Evolutionary conservation across 2,797 vertebrate genomes (phyloP).

Genomic region (Chrysocyon brachyurus): DNA sequence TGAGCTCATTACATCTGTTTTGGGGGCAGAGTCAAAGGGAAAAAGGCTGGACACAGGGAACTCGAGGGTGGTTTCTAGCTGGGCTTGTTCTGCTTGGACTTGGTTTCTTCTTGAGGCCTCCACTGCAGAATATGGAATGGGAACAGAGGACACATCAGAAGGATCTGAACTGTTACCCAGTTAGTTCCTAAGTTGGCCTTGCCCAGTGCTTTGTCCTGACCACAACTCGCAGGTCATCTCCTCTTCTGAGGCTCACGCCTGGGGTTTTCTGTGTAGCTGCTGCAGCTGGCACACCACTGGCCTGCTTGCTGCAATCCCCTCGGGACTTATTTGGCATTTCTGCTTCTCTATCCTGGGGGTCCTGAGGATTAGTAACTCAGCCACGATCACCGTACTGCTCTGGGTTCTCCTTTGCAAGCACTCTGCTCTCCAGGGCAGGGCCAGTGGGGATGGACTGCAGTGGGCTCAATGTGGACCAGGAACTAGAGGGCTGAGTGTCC

Average conservation of each 20-base stretch:
- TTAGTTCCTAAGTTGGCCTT: neutral
- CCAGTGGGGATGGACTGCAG: rapidly evolving
- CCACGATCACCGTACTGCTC: rapidly evolving
- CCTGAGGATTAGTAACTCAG: neutral
- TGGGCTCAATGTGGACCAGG: rapidly evolving
- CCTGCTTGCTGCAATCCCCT: neutral
- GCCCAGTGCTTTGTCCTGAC: too few relatives aligned
- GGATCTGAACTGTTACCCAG: neutral
- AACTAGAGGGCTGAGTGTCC: neutral
- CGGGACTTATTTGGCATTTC: neutral
- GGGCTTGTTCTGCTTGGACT: neutral
- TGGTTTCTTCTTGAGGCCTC: neutral
- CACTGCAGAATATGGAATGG: neutral
- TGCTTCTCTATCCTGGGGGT: neutral
- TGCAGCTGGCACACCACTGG: neutral
- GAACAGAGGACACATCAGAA: neutral
- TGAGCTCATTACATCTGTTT: neutral
- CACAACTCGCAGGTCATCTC: neutral
- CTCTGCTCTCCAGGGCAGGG: neutral
- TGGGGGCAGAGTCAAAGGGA: neutral
- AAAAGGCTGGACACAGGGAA: neutral
- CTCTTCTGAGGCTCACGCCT: rapidly evolving
- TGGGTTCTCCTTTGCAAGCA: neutral
- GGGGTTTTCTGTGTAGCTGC: neutral
- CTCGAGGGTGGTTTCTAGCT: neutral